A percentile compares a stretch with the other conserved stretches of the same genome.
Evolutionary conservation across 2,113 vertebrate genomes (phyloP).

Genomic region (Nibea albiflora): DNA sequence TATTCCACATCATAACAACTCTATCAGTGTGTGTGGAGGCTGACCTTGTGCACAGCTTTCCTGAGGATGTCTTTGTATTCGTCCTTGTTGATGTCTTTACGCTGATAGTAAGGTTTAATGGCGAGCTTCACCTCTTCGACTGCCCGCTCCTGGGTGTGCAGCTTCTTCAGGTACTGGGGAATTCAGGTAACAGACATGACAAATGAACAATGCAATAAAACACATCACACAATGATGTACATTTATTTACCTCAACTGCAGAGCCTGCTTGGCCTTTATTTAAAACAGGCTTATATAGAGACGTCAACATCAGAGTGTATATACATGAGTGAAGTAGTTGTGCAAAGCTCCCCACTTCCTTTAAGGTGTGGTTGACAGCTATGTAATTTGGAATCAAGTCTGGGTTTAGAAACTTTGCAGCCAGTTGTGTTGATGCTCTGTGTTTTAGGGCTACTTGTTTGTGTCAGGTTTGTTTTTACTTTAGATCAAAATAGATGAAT

Average conservation of each 20-base stretch:
- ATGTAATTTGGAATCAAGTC: not conserved
- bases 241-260: too few relatives aligned
- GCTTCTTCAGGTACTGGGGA: conserved; percentile 91
- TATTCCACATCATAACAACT: too few relatives aligned
- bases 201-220: too few relatives aligned
- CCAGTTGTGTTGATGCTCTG: not conserved
- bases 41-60: conserved; percentile 95
- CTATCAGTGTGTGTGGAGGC: not conserved
- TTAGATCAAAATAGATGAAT: not conserved
- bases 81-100: conserved; percentile 96
- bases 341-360: not conserved
- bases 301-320: not conserved
- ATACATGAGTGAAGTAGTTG: not conserved
- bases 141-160: conserved; percentile 95
- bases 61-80: conserved; percentile 96
- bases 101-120: conserved; percentile 95
- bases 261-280: too few relatives aligned
- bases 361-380: not conserved
- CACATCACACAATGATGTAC: too few relatives aligned
- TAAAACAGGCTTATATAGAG: too few relatives aligned
- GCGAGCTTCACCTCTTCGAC: conserved; percentile 96
- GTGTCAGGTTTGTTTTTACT: not conserved
- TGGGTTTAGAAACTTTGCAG: not conserved
- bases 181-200: not conserved
- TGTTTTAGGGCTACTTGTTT: not conserved